These are phyloP conservation scores for Lucifuga dentata DNA, from an alignment of 2,113 vertebrate species.

Conservation along the genomic window DNA sequence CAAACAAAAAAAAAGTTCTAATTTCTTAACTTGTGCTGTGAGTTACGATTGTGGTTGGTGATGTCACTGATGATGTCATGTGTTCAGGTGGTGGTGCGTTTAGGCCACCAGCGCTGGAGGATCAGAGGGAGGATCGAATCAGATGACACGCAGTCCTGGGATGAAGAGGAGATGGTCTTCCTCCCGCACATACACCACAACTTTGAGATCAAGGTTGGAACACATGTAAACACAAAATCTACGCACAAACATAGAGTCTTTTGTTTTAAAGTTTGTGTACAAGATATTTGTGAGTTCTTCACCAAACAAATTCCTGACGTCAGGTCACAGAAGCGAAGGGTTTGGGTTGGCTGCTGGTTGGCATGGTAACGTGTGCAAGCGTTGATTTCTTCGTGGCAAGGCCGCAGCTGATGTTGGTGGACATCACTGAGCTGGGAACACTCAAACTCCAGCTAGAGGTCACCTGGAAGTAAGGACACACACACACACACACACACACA, in stretches of 20 bases:
- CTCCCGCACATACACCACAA: conserved; percentile 90
- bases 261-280: not conserved
- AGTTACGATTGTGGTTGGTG: not conserved
- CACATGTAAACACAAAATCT: not conserved
- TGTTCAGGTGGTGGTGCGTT: conserved; percentile 87
- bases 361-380: conserved; percentile 89
- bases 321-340: conserved; percentile 94
- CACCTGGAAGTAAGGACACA: conserved; percentile 90
- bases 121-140: conserved; percentile 91
- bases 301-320: not conserved
- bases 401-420: conserved; percentile 91
- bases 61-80: conserved; percentile 12
- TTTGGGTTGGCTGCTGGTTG: conserved; percentile 89
- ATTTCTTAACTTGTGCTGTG: too few relatives aligned
- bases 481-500: conserved; percentile 1
- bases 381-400: conserved; percentile 89
- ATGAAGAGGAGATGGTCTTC: conserved; percentile 92
- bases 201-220: conserved; percentile 93
- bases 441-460: conserved; percentile 97
- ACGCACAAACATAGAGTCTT: not conserved
- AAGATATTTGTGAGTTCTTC: not conserved
- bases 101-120: conserved; percentile 94
- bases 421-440: conserved; percentile 95
- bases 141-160: conserved; percentile 93
- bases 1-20: too few relatives aligned